phyloP scores from a whole-genome alignment of 2,113 vertebrate species.

The Cyanistes caeruleus region DNA sequence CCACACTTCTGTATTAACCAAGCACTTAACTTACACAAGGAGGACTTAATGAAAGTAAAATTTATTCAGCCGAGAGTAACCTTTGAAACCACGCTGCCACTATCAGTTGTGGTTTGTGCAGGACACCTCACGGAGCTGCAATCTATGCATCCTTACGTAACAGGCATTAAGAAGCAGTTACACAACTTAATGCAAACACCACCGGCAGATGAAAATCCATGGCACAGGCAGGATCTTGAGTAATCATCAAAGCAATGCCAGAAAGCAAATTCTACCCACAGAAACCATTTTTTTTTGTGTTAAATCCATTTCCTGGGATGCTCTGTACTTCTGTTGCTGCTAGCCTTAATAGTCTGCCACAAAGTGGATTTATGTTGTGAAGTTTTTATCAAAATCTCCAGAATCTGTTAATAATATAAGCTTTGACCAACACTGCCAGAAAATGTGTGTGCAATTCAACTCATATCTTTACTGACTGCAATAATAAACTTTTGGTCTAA shows the following conservation, averaged over 20 bases:
- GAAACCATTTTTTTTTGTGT: background rate
- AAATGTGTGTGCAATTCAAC: constrained; percentile 6
- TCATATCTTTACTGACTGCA: constrained; percentile 50
- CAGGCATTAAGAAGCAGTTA: constrained; percentile 48
- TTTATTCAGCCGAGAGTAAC: background rate
- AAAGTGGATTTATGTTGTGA: background rate
- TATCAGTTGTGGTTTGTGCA: constrained; percentile 13
- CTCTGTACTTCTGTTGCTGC: background rate
- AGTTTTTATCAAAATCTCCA: background rate
- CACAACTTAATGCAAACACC: constrained; percentile 60
- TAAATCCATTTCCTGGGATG: background rate
- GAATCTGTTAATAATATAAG: background rate
- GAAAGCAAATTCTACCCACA: constrained; percentile 37
- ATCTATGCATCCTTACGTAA: constrained; percentile 54
- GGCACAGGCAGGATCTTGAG: constrained; percentile 46
- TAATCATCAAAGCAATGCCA: constrained; percentile 45
- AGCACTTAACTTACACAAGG: background rate
- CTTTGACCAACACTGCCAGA: background rate
- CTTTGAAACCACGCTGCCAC: background rate
- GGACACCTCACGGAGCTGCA: constrained; percentile 18
- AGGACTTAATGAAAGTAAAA: background rate
- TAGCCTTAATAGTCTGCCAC: background rate
- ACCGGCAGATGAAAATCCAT: background rate
- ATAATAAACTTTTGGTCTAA: constrained; percentile 57
- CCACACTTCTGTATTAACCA: background rate